Evolutionary conservation across 2,888 invertebrate species (phyloP), one percentile per base, ranked within the genome.

Genomic region (Pollenia amentaria): DNA sequence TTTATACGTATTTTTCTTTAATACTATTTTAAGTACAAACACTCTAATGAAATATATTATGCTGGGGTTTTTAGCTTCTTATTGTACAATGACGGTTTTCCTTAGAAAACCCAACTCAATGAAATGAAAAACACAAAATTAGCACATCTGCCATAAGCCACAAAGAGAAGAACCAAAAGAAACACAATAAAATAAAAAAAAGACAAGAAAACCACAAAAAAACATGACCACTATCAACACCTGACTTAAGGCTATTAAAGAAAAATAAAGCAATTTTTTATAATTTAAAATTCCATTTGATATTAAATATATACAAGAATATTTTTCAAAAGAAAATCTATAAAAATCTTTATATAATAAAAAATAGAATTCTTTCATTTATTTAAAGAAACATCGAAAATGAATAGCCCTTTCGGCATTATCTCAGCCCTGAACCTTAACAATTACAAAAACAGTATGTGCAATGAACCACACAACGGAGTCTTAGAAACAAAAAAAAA

Each of bases 191-290:
- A n/a, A 62, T 14, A 38, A 38, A 14, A 38, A 8, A 38, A 38
- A 44, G 2, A 57, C 3, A 18, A 48, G 8, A 51, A 18, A 67
- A 42, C 29, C 4, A 55, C 18, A 42, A 42, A 55, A 14, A 48
- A 62, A 62, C 42, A 65, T 57, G 40, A 62, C 60, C 40, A 51
- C 48, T 14, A 79, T 18, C 48, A 70, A 79, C 70, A 70, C 62
- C 79, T 70, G 62, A 9, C 70, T 79, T 42, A 40, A 70, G 70
- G 79, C 70, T 70, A 70, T 16, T 38, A 64, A 38, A 53, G n/a
- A 21, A 57, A 57, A 64, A n/a, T 11, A 64, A 65, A 11, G 46
- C 53, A 42, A 53, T 14, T 7, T n/a, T 42, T 42, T 12, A 9
- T 8, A 4, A 10, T 44, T 21, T 21, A 55, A 77, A 64, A 21